A percentile compares a stretch with the other conserved stretches of the same genome.
Conservation (phyloP, 2,113 vertebrate genomes). For the Romanogobio albipinnatus region DNA sequence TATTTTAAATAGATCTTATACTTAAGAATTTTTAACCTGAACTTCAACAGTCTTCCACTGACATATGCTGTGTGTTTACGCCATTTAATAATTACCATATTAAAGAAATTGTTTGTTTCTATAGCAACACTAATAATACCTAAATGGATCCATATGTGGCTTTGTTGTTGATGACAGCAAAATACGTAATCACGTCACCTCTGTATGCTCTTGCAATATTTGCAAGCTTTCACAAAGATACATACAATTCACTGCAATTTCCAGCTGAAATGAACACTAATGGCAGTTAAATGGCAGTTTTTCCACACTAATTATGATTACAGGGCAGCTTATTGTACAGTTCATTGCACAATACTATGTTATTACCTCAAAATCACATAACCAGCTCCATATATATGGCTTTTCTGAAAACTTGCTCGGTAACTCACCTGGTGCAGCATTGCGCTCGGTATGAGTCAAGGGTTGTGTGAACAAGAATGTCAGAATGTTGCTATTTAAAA, state of each 20-base stretch:
- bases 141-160: neutral
- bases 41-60: neutral
- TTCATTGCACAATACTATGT: neutral
- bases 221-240: neutral
- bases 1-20: neutral
- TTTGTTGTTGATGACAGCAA: neutral
- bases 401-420: neutral
- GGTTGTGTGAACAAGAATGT: neutral
- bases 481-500: neutral
- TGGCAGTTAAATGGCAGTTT: too few species aligned
- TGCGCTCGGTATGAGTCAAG: neutral
- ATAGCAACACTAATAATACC: neutral
- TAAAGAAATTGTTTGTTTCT: neutral
- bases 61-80: neutral
- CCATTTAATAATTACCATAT: neutral
- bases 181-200: neutral
- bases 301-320: too few species aligned
- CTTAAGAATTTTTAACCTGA: neutral
- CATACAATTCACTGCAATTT: neutral
- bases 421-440: neutral
- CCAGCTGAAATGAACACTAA: too few species aligned
- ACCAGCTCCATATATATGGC: neutral
- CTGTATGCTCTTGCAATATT: neutral
- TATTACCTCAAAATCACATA: neutral
- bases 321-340: too few species aligned